Conservation (phyloP, 2,888 invertebrate species). For the Macrophya alboannulata region DNA sequence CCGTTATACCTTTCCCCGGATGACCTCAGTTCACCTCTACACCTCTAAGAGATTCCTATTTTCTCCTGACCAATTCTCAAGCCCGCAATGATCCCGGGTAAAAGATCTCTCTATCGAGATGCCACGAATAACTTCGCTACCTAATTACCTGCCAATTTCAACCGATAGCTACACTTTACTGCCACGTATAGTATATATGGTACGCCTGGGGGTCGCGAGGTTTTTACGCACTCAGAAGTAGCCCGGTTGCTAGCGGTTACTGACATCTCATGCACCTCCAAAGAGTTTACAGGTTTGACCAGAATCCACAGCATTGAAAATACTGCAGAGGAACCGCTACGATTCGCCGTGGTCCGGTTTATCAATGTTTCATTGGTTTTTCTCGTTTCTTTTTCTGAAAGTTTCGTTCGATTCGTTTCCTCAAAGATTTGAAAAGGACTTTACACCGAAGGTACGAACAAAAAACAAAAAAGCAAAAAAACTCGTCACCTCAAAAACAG, state of each 20-base stretch:
- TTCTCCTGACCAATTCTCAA: constrained; percentile 5
- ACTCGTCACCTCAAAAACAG: background rate
- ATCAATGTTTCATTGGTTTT: constrained; percentile 19
- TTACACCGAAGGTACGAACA: background rate
- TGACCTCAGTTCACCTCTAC: constrained; percentile 74
- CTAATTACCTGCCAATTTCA: constrained; percentile 45
- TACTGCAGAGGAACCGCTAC: constrained; percentile 69
- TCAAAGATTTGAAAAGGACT: constrained; percentile 11
- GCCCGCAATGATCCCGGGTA: background rate
- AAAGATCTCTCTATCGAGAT: constrained; percentile 23
- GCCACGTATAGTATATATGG: constrained; percentile 66
- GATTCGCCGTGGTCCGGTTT: constrained; percentile 13
- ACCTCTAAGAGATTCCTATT: constrained; percentile 57
- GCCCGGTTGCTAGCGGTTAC: constrained; percentile 68
- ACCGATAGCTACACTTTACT: constrained; percentile 65
- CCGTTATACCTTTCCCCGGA: constrained; percentile 70
- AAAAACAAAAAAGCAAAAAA: background rate
- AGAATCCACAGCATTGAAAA: constrained; percentile 72
- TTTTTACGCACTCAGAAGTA: constrained; percentile 15
- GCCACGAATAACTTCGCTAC: background rate
- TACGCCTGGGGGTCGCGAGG: constrained; percentile 35
- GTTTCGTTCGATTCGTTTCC: background rate
- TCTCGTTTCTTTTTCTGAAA: background rate
- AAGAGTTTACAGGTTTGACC: constrained; percentile 74
- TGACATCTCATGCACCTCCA: constrained; percentile 68